phyloP scores from a whole-genome alignment of 2,888 invertebrate genomes.

The Oscheius sp. region DNA sequence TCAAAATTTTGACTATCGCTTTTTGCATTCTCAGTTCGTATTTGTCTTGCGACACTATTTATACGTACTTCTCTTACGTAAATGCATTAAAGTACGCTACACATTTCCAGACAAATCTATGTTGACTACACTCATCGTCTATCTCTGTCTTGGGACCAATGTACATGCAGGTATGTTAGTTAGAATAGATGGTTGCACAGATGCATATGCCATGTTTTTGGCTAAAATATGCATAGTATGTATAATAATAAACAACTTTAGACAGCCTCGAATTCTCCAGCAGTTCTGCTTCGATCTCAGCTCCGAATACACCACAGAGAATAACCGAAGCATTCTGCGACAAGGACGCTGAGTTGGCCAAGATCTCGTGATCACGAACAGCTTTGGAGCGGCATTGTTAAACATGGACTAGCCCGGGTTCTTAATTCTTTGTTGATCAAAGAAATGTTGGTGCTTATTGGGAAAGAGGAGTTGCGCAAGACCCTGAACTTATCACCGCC shows the following conservation, averaged over 20 bases:
- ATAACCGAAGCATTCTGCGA: background rate
- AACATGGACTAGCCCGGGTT: no score
- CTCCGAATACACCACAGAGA: background rate
- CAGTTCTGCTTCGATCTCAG: background rate
- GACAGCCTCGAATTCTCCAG: background rate
- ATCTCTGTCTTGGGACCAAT: constrained; percentile 20
- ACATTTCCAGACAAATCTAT: background rate
- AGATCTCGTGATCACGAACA: no score
- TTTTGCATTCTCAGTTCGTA: constrained; percentile 20
- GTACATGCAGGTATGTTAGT: constrained; percentile 26
- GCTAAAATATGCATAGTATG: background rate
- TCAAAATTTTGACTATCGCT: constrained; percentile 19
- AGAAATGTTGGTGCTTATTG: no score
- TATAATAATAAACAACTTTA: constrained; percentile 6
- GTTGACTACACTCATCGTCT: constrained; percentile 2
- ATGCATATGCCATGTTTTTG: constrained; percentile 3
- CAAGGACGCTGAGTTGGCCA: background rate
- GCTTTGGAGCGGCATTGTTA: no score
- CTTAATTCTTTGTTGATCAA: no score
- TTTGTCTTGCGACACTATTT: background rate
- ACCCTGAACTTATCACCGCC: no score
- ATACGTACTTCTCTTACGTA: background rate
- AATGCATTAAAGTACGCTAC: background rate
- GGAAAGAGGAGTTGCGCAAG: no score
- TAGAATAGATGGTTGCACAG: constrained; percentile 11